phyloP scores from a whole-genome alignment of 2,888 invertebrate genomes.

The Bursaphelenchus okinawaensis region DNA sequence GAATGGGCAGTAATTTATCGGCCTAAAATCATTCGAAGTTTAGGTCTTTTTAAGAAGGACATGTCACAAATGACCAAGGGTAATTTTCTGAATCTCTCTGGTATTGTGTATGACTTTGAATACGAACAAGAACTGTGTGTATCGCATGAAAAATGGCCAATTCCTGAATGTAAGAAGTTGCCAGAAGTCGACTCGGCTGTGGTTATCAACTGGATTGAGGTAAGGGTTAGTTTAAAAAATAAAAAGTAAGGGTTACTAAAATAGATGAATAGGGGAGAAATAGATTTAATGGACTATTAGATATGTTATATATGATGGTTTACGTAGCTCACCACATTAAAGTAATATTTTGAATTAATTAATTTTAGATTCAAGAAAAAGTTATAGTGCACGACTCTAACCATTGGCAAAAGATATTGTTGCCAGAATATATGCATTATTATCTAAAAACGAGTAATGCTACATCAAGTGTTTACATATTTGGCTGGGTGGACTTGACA shows the following conservation, averaged over 20 bases:
- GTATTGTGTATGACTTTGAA: not conserved
- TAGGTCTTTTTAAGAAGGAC: not conserved
- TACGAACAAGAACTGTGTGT: not conserved
- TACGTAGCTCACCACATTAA: not conserved
- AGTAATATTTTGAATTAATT: not conserved
- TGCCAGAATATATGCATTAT: not conserved
- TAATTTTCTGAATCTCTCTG: not conserved
- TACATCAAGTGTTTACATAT: not conserved
- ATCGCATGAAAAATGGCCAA: not conserved
- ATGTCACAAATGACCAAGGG: not conserved
- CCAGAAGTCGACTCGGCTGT: not conserved
- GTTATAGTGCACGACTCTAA: not conserved
- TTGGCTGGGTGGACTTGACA: not conserved
- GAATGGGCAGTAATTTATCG: not conserved
- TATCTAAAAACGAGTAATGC: not conserved
- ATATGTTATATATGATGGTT: not conserved
- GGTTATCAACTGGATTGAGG: not conserved
- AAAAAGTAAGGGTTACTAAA: no score
- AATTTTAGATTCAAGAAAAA: not conserved
- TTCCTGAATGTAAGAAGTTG: not conserved
- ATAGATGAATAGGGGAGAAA: no score
- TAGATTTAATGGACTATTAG: no score
- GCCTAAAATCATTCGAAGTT: not conserved
- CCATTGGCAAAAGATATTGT: not conserved
- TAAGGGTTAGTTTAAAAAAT: no score